Percentiles rank a stretch among this genome's conserved stretches.
phyloP scores from a whole-genome alignment of 2,797 vertebrate species.

The Cossypha dichroa region DNA sequence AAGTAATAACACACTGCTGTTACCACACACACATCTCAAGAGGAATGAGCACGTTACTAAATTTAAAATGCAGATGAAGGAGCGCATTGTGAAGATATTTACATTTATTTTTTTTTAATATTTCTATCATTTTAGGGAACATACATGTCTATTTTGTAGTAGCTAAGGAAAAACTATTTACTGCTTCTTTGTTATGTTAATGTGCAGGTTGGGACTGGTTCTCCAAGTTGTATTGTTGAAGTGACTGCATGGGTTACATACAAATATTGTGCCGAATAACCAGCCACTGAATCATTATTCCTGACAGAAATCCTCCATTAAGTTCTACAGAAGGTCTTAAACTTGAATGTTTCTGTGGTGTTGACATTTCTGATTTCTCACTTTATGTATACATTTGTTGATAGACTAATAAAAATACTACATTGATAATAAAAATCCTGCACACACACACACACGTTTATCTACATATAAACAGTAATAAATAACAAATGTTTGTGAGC shows the following conservation, averaged over 20 bases:
- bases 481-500: neutral
- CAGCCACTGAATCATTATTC: neutral
- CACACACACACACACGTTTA: neutral
- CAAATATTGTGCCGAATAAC: neutral
- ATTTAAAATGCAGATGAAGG: neutral
- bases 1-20: neutral
- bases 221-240: neutral
- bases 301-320: conserved; percentile 12
- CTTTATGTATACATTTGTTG: neutral
- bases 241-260: neutral
- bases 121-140: neutral
- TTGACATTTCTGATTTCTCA: neutral
- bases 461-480: neutral
- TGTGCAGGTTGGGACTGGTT: neutral
- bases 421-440: neutral
- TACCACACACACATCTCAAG: neutral
- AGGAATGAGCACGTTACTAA: neutral
- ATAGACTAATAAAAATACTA: neutral
- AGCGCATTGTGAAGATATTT: neutral
- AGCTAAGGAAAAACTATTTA: neutral
- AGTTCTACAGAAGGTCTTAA: neutral
- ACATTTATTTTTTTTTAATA: neutral
- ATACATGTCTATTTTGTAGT: neutral
- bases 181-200: conserved; percentile 1
- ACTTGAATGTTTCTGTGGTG: neutral